phyloP scores from a whole-genome alignment of 1,140 invertebrate genomes.

The Xylocopa sonorina region DNA sequence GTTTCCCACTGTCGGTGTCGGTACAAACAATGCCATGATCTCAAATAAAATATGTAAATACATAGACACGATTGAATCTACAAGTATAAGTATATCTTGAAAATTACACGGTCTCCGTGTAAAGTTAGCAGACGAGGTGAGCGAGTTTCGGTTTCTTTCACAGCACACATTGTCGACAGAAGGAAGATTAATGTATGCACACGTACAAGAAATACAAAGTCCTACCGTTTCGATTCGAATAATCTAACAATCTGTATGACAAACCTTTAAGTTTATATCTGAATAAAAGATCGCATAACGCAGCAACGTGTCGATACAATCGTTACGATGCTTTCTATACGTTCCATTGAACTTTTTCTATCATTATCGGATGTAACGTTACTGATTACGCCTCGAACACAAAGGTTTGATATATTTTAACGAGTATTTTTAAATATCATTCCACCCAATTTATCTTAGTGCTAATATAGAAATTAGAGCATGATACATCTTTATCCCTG shows the following conservation, averaged over 20 bases:
- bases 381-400: not conserved
- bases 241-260: not conserved
- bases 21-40: no score
- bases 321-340: slow-evolving; percentile 17
- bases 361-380: not conserved
- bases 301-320: not conserved
- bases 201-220: no score
- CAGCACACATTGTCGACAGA: not conserved
- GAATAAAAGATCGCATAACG: not conserved
- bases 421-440: not conserved
- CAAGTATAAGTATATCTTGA: not conserved
- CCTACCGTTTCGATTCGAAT: not conserved
- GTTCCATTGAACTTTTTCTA: not conserved
- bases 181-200: not conserved
- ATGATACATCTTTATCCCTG: not conserved
- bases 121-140: not conserved
- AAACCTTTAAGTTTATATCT: not conserved
- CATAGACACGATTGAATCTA: no score
- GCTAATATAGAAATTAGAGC: not conserved
- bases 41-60: not conserved
- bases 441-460: not conserved
- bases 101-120: not conserved
- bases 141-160: slow-evolving; percentile 28
- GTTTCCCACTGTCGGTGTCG: not conserved
- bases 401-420: slow-evolving; percentile 34